These are phyloP conservation scores for Eleginops maclovinus DNA, from an alignment of 2,113 vertebrate genomes.

Conservation along the genomic window DNA sequence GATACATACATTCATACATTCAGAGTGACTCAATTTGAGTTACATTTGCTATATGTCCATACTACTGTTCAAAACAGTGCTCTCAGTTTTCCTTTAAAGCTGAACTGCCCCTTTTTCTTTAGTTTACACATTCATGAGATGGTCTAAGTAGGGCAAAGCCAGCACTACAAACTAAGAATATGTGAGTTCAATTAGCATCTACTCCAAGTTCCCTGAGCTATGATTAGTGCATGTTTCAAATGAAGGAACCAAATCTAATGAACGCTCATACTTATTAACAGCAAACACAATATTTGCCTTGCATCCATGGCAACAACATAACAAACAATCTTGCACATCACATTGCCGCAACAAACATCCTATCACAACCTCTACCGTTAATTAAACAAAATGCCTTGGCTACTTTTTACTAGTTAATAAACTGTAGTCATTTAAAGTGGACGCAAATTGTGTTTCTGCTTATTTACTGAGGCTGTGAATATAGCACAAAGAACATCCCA, in stretches of 20 bases:
- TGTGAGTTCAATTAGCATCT: slow-evolving; percentile 15
- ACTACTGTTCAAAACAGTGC: not conserved
- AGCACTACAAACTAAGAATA: slow-evolving; percentile 28
- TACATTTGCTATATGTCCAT: too few species aligned
- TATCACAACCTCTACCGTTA: not conserved
- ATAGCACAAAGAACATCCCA: not conserved
- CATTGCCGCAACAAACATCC: not conserved
- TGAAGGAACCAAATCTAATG: slow-evolving; percentile 37
- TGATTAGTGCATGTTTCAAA: slow-evolving; percentile 48
- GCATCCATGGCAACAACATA: slow-evolving; percentile 33
- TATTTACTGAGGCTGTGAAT: not conserved
- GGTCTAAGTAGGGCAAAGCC: not conserved
- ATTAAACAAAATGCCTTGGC: not conserved
- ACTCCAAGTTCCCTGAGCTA: slow-evolving; percentile 12
- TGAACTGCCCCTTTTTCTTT: not conserved
- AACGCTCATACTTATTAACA: slow-evolving; percentile 35
- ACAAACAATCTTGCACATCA: slow-evolving; percentile 13
- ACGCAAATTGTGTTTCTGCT: not conserved
- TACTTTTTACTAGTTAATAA: not conserved
- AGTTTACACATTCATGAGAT: slow-evolving; percentile 31
- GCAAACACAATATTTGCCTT: slow-evolving; percentile 23
- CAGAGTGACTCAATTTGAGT: too few species aligned
- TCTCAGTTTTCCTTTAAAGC: slow-evolving; percentile 13
- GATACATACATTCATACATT: too few species aligned
- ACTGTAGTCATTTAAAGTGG: not conserved